Conservation (phyloP, 2,888 invertebrate genomes). For the Troglohyphantes excavatus region DNA sequence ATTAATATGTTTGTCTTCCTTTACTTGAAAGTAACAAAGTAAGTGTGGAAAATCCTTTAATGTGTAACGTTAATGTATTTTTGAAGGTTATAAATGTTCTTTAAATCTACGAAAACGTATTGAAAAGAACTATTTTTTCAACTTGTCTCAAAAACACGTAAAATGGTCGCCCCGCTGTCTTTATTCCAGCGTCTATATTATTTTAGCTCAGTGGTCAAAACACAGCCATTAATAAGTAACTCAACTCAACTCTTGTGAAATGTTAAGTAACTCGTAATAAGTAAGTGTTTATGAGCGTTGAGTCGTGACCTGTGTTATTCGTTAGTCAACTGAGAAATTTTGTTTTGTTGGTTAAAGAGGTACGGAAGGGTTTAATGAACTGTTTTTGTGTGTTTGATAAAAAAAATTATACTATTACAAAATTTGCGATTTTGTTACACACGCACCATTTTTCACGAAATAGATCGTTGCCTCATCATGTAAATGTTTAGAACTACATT, state of each 20-base stretch:
- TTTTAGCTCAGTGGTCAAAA: too few relatives aligned
- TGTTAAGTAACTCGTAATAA: constrained; percentile 25
- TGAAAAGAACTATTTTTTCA: too few relatives aligned
- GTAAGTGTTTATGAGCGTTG: constrained; percentile 52
- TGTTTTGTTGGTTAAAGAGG: constrained; percentile 18
- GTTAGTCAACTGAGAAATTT: constrained; percentile 41
- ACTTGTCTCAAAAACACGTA: too few relatives aligned
- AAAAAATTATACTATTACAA: background rate
- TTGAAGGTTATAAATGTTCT: too few relatives aligned
- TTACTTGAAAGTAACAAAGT: too few relatives aligned
- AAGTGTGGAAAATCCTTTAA: too few relatives aligned
- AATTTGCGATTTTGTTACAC: background rate
- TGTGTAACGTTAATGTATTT: too few relatives aligned
- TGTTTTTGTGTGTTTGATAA: constrained; percentile 1
- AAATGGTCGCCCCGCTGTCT: too few relatives aligned
- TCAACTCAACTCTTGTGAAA: constrained; percentile 23
- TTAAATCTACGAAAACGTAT: too few relatives aligned
- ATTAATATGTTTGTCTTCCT: too few relatives aligned
- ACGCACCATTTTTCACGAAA: background rate
- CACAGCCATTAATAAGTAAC: background rate
- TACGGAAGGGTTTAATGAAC: constrained; percentile 40
- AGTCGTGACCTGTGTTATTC: constrained; percentile 54
- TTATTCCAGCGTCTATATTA: too few relatives aligned
- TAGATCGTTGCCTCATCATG: background rate
- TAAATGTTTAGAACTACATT: background rate